Percentiles rank a stretch among this genome's conserved stretches.
Evolutionary conservation across 2,113 vertebrate species (phyloP).

Genomic region (Cinclus mexicanus): DNA sequence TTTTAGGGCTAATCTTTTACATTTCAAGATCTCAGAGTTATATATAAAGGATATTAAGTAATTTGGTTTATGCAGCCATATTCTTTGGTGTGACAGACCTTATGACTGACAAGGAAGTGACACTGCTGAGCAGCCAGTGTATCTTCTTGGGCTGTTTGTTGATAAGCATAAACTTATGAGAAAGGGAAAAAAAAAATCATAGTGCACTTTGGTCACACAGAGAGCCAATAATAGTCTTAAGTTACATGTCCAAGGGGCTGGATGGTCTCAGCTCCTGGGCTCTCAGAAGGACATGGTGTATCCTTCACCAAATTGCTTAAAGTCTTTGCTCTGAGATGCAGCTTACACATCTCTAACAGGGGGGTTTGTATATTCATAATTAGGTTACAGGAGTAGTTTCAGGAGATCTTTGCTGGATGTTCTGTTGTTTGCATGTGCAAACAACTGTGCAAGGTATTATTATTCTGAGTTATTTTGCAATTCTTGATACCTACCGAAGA

Average conservation of each 20-base stretch:
- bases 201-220: not conserved
- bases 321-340: not conserved
- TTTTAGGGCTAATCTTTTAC: not conserved
- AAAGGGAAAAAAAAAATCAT: not conserved
- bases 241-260: not conserved
- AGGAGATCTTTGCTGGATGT: not conserved
- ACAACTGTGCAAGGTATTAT: not conserved
- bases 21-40: not conserved
- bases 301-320: not conserved
- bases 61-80: not conserved
- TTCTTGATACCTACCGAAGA: not conserved
- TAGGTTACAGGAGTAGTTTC: not conserved
- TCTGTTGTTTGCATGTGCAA: not conserved
- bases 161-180: not conserved
- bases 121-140: not conserved
- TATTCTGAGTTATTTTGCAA: not conserved
- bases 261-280: not conserved
- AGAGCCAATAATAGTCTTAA: not conserved
- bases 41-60: not conserved
- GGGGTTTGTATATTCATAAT: not conserved
- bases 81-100: not conserved
- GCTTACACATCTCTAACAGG: not conserved
- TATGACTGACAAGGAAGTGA: not conserved
- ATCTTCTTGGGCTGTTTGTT: not conserved
- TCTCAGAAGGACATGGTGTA: not conserved